A percentile compares a stretch with the other conserved stretches of the same genome.
Evolutionary conservation across 2,888 invertebrate genomes (phyloP).

Genomic region (Polydrusus tereticollis): DNA sequence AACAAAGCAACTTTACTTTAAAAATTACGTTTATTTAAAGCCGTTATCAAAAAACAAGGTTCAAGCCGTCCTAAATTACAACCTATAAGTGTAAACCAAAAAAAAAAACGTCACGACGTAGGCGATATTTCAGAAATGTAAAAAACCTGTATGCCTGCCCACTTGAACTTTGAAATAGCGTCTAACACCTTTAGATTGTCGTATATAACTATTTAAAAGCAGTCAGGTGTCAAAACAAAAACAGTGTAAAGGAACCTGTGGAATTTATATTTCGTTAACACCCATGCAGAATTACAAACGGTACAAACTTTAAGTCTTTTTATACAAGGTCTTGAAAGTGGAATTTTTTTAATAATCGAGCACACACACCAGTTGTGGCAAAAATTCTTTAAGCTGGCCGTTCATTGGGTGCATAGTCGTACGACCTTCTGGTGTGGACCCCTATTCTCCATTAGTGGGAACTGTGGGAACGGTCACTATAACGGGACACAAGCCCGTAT

Average conservation of each 20-base stretch:
- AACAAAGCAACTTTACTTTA: conserved; percentile 22
- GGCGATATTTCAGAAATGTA: conserved; percentile 23
- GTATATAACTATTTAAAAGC: conserved; percentile 14
- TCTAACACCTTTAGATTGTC: conserved; percentile 17
- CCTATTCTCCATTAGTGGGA: no score
- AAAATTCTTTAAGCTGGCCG: no score
- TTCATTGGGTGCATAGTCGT: no score
- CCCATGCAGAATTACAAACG: background rate
- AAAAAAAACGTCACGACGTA: conserved; percentile 15
- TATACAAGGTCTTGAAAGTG: no score
- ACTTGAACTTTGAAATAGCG: conserved; percentile 14
- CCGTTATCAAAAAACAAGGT: conserved; percentile 30
- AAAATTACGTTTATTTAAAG: conserved; percentile 14
- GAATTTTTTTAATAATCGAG: no score
- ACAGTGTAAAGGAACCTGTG: background rate
- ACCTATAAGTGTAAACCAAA: conserved; percentile 22
- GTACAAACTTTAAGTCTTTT: no score
- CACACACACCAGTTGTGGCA: no score
- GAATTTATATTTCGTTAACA: conserved; percentile 17
- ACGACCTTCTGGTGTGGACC: no score
- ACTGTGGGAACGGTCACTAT: no score
- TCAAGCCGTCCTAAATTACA: conserved; percentile 24
- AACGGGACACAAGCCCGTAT: no score
- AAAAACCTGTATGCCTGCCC: conserved; percentile 23
- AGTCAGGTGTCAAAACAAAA: conserved; percentile 8